Conservation (phyloP, 2,797 vertebrate species). For the Premnoplex brunnescens region DNA sequence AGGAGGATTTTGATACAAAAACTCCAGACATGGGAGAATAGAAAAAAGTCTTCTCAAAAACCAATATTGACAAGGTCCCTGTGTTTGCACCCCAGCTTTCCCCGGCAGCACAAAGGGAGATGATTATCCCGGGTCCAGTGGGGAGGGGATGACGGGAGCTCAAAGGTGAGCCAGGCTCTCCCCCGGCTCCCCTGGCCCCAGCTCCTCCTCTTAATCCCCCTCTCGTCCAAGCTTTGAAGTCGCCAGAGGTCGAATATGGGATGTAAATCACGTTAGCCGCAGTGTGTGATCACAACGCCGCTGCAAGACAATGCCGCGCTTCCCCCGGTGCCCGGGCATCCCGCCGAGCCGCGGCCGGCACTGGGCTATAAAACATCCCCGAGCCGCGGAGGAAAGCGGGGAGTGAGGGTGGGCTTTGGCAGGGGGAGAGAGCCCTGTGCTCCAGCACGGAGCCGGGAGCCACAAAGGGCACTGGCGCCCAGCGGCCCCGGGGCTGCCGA, state of each 20-base stretch:
- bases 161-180: background rate
- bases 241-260: slow-evolving; percentile 45
- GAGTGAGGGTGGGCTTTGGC: background rate
- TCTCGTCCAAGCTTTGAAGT: slow-evolving; percentile 57
- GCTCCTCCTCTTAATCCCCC: slow-evolving; percentile 54
- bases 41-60: slow-evolving; percentile 61
- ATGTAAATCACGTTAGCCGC: slow-evolving; percentile 76
- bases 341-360: background rate
- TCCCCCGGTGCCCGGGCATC: background rate
- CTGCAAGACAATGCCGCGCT: background rate
- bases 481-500: background rate
- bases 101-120: background rate
- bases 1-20: slow-evolving; percentile 27
- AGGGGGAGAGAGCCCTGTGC: background rate
- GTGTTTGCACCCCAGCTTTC: slow-evolving; percentile 26
- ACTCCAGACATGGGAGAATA: slow-evolving; percentile 42
- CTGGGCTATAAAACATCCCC: background rate
- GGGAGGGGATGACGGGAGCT: slow-evolving; percentile 10
- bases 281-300: slow-evolving; percentile 71
- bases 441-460: accelerated
- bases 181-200: slow-evolving; percentile 10
- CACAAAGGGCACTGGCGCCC: accelerated
- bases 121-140: background rate
- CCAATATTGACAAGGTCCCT: slow-evolving; percentile 21
- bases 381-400: background rate